phyloP scores from a whole-genome alignment of 2,888 invertebrate species.

The Cantharis rufa region DNA sequence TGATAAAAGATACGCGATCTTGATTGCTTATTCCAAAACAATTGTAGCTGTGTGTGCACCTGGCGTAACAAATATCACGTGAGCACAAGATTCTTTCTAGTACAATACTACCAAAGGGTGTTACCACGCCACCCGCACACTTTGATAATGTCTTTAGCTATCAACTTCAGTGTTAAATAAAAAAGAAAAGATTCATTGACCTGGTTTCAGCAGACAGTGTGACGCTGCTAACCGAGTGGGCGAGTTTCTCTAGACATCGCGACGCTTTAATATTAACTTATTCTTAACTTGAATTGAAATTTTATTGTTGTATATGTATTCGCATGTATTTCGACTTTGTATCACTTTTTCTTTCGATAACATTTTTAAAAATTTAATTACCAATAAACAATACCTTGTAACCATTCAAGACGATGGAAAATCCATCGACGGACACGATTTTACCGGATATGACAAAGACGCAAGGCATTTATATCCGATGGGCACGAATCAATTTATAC shows the following conservation, averaged over 20 bases:
- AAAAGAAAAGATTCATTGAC: conserved; percentile 31
- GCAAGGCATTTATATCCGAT: conserved; percentile 56
- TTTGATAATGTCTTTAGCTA: conserved; percentile 25
- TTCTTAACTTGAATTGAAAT: neutral
- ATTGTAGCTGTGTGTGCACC: conserved; percentile 30
- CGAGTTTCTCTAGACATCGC: conserved; percentile 25
- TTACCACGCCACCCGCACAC: conserved; percentile 29
- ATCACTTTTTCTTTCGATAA: conserved; percentile 8
- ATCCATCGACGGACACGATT: conserved; percentile 43
- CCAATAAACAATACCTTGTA: conserved; percentile 42
- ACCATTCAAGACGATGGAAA: conserved; percentile 45
- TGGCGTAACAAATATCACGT: conserved; percentile 32
- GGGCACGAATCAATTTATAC: conserved; percentile 43
- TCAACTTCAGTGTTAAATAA: conserved; percentile 26
- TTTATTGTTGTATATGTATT: neutral
- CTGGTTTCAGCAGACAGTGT: conserved; percentile 42
- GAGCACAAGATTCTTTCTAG: conserved; percentile 27
- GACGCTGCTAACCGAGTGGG: conserved; percentile 38
- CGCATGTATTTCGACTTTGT: conserved; percentile 4
- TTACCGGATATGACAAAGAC: conserved; percentile 56
- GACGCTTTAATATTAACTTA: conserved; percentile 9
- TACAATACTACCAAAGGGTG: conserved; percentile 30
- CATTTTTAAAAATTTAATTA: conserved; percentile 29
- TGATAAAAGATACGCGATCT: conserved; percentile 11
- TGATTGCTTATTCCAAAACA: conserved; percentile 32